Conservation (phyloP, 2,113 vertebrate genomes). For the Grammomys surdaster region DNA sequence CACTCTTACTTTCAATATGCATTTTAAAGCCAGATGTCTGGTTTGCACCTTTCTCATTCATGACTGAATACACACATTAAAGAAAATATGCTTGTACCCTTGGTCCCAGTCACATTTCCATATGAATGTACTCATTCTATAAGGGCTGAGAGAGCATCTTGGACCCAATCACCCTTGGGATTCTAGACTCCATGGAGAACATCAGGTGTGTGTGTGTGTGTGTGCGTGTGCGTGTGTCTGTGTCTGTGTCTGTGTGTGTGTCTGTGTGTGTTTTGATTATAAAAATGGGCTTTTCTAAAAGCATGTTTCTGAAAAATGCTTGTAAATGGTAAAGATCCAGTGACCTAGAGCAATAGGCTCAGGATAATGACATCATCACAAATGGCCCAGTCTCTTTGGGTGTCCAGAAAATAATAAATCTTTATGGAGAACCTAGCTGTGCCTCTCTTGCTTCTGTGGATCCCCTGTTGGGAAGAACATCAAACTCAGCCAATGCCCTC, state of each 20-base stretch:
- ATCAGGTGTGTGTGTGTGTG: not conserved
- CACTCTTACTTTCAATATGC: not conserved
- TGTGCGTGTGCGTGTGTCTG: too few relatives aligned
- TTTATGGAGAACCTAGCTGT: not conserved
- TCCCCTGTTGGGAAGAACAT: not conserved
- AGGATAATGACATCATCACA: not conserved
- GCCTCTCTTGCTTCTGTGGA: not conserved
- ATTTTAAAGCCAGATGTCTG: slow-evolving; percentile 23
- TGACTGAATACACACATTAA: not conserved
- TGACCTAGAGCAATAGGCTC: too few relatives aligned
- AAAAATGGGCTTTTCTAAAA: not conserved
- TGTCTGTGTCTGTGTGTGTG: not conserved
- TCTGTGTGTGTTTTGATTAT: not conserved
- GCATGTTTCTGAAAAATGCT: not conserved
- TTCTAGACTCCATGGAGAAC: not conserved
- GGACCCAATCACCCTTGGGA: not conserved
- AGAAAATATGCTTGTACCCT: slow-evolving; percentile 15
- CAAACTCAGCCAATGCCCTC: not conserved
- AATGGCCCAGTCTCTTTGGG: not conserved
- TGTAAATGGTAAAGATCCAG: not conserved
- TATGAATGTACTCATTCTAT: not conserved
- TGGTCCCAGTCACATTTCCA: not conserved
- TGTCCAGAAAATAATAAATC: slow-evolving; percentile 2
- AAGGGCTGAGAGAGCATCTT: not conserved
- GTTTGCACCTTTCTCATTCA: slow-evolving; percentile 23